phyloP scores from a whole-genome alignment of 1,140 invertebrate species.

The Anoplolepis gracilipes region DNA sequence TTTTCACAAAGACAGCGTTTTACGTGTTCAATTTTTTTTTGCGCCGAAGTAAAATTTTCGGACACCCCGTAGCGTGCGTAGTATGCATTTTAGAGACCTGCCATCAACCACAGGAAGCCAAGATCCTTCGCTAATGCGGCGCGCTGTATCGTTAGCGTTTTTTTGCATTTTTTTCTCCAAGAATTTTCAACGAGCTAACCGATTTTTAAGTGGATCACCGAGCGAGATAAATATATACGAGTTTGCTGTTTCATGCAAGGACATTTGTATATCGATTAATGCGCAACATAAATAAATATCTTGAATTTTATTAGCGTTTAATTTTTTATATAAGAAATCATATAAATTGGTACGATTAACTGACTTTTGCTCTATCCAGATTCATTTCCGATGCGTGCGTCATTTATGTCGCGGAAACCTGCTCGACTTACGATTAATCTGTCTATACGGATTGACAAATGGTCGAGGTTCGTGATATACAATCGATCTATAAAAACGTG shows the following conservation, averaged over 20 bases:
- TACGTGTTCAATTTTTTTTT: neutral
- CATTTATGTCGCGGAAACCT: conserved; percentile 2
- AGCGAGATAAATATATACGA: neutral
- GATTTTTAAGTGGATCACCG: conserved; percentile 50
- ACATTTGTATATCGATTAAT: neutral
- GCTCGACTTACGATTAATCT: conserved; percentile 10
- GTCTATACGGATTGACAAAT: conserved; percentile 21
- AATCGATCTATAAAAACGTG: conserved; percentile 41
- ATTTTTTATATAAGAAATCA: neutral
- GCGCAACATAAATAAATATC: neutral
- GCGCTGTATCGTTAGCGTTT: conserved; percentile 29
- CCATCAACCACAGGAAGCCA: conserved; percentile 47
- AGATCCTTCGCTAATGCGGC: conserved; percentile 47
- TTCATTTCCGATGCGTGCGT: neutral
- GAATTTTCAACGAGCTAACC: conserved; percentile 36
- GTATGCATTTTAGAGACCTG: conserved; percentile 49
- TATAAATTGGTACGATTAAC: neutral
- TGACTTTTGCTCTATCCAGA: neutral
- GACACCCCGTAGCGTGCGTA: conserved; percentile 51
- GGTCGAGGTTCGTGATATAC: neutral
- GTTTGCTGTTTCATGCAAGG: neutral
- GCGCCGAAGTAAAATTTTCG: conserved; percentile 3
- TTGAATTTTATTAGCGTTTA: neutral
- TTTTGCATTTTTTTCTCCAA: neutral
- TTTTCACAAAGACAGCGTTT: neutral